phyloP scores from a whole-genome alignment of 2,888 invertebrate species.

The Lochmaea crataegi region DNA sequence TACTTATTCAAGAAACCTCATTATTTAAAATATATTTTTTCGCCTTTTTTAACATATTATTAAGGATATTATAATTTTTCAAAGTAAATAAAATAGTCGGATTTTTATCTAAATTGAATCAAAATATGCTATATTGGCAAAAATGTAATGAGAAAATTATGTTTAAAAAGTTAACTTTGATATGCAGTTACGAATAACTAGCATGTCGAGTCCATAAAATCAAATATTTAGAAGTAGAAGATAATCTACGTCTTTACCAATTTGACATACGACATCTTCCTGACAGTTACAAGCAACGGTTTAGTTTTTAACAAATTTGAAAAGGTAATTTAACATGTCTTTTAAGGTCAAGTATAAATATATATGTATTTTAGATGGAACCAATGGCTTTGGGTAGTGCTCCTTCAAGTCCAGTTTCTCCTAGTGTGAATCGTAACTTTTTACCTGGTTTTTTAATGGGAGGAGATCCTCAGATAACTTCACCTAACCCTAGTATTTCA shows the following conservation, averaged over 20 bases:
- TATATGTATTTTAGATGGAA: conserved; percentile 71
- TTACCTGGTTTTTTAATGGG: conserved; percentile 84
- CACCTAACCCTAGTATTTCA: conserved; percentile 62
- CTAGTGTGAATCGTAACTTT: conserved; percentile 75
- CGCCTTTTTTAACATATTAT: too few species aligned
- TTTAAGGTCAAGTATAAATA: conserved; percentile 7
- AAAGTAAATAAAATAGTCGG: too few species aligned
- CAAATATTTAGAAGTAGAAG: not conserved
- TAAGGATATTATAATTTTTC: too few species aligned
- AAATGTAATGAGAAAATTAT: too few species aligned
- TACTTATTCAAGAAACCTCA: too few species aligned
- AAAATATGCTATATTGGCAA: too few species aligned
- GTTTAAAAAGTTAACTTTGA: not conserved
- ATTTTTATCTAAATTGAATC: too few species aligned
- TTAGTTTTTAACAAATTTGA: conserved; percentile 4
- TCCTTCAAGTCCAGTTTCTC: conserved; percentile 76
- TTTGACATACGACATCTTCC: not conserved
- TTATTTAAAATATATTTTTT: too few species aligned
- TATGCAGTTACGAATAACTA: not conserved
- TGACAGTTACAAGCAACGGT: not conserved
- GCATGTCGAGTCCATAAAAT: not conserved
- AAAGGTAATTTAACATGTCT: conserved; percentile 10
- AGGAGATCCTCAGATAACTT: conserved; percentile 69
- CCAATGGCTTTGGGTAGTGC: conserved; percentile 88
- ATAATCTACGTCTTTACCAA: not conserved